phyloP scores from a whole-genome alignment of 2,113 vertebrate genomes.

The Peromyscus polionotus region DNA sequence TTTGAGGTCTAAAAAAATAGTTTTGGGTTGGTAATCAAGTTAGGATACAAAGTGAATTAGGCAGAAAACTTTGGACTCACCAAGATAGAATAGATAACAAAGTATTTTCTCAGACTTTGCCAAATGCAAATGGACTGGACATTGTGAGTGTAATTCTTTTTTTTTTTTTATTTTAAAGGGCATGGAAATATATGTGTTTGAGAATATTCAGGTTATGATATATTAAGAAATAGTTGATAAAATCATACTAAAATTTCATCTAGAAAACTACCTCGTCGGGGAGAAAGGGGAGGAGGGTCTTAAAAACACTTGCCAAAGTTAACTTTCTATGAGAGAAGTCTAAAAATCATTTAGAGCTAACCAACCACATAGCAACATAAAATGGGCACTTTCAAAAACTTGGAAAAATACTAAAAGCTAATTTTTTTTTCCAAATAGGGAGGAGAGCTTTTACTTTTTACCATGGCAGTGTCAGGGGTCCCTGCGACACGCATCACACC shows the following conservation, averaged over 20 bases:
- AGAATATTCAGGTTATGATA: conserved; percentile 85
- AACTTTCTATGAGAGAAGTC: conserved; percentile 89
- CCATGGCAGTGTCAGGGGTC: conserved; percentile 86
- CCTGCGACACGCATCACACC: conserved; percentile 78
- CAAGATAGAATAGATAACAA: too few relatives aligned
- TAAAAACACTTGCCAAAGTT: conserved; percentile 91
- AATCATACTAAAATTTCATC: conserved; percentile 88
- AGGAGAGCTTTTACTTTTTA: conserved; percentile 83
- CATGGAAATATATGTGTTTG: conserved; percentile 88
- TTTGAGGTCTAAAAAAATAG: too few relatives aligned
- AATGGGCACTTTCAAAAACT: conserved; percentile 91
- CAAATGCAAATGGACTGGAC: too few relatives aligned
- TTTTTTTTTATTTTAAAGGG: conserved; percentile 83
- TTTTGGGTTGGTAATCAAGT: too few relatives aligned
- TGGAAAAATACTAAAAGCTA: conserved; percentile 90
- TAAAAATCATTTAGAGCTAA: conserved; percentile 90
- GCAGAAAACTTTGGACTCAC: too few relatives aligned
- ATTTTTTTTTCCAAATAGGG: conserved; percentile 86
- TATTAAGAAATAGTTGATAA: conserved; percentile 86
- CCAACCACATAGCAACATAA: conserved; percentile 91
- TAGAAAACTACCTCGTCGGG: conserved; percentile 87
- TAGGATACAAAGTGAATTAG: too few relatives aligned
- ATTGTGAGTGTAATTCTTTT: too few relatives aligned
- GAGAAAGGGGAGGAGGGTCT: conserved; percentile 70
- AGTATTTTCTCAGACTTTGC: too few relatives aligned